A percentile compares a stretch with the other conserved stretches of the same genome.
Evolutionary conservation across 2,888 invertebrate species (phyloP).

Genomic region (Pandemis heparana): DNA sequence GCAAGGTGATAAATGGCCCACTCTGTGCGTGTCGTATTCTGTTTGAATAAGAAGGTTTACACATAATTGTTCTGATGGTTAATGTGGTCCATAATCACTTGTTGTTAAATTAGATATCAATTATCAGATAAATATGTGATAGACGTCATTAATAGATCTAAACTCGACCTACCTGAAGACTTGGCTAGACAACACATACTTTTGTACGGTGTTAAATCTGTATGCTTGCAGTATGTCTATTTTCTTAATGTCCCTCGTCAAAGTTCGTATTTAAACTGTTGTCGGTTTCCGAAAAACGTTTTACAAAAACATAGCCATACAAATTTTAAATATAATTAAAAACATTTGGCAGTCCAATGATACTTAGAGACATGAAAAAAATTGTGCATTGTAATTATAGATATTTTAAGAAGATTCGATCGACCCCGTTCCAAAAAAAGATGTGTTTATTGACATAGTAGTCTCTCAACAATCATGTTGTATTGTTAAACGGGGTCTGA

Average conservation of each 20-base stretch:
- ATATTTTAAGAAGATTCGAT: neutral
- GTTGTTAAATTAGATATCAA: neutral
- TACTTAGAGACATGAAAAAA: too few relatives aligned
- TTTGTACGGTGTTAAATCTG: too few relatives aligned
- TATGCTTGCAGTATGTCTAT: too few relatives aligned
- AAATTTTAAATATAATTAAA: too few relatives aligned
- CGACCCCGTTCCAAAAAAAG: neutral
- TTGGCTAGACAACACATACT: too few relatives aligned
- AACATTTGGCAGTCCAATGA: too few relatives aligned
- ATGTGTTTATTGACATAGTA: neutral
- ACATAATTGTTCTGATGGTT: neutral
- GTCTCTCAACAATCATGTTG: neutral
- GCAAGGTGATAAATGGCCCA: conserved; percentile 64
- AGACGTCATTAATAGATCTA: neutral
- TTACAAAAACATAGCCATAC: too few relatives aligned
- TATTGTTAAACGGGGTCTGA: neutral
- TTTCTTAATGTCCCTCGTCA: too few relatives aligned
- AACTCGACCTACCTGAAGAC: neutral
- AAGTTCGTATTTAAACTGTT: too few relatives aligned
- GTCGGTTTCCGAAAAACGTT: too few relatives aligned
- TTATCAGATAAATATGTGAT: neutral
- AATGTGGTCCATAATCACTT: neutral
- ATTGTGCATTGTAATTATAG: too few relatives aligned
- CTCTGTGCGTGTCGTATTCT: conserved; percentile 50
- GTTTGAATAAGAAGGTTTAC: conserved; percentile 48